These are phyloP conservation scores for Gorsachius magnificus DNA, from an alignment of 2,797 vertebrate species.

Conservation along the genomic window DNA sequence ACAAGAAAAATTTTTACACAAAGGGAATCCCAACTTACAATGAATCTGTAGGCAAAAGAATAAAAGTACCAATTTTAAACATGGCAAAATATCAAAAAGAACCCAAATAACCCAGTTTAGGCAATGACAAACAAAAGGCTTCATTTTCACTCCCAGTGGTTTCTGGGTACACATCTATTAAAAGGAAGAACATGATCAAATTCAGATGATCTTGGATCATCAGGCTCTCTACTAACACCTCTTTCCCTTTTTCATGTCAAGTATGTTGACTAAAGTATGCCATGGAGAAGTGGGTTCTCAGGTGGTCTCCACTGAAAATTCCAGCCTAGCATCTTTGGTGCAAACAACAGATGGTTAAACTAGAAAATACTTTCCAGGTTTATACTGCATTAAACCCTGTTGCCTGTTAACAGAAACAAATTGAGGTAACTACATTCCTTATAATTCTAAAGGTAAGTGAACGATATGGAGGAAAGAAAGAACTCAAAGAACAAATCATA, in stretches of 20 bases:
- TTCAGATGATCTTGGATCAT: background rate
- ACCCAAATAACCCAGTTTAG: background rate
- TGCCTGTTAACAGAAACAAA: background rate
- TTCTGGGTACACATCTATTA: background rate
- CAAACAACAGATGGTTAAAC: background rate
- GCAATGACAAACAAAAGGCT: background rate
- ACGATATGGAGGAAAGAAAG: background rate
- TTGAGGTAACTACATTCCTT: background rate
- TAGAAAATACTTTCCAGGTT: background rate
- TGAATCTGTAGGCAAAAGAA: background rate
- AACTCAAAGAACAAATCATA: background rate
- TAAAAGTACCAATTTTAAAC: background rate
- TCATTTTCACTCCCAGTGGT: background rate
- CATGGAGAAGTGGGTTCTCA: background rate
- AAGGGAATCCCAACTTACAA: background rate
- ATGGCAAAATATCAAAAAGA: background rate
- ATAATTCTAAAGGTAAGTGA: background rate
- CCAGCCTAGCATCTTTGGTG: background rate
- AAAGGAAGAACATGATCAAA: background rate
- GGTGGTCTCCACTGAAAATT: background rate
- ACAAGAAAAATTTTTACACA: background rate
- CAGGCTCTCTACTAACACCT: background rate
- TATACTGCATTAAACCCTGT: background rate
- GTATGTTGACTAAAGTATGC: fast-evolving
- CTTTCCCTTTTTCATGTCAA: background rate